These are phyloP conservation scores for Hirtodrosophila histrioides DNA, from an alignment of 2,888 invertebrate genomes.

Conservation along the genomic window DNA sequence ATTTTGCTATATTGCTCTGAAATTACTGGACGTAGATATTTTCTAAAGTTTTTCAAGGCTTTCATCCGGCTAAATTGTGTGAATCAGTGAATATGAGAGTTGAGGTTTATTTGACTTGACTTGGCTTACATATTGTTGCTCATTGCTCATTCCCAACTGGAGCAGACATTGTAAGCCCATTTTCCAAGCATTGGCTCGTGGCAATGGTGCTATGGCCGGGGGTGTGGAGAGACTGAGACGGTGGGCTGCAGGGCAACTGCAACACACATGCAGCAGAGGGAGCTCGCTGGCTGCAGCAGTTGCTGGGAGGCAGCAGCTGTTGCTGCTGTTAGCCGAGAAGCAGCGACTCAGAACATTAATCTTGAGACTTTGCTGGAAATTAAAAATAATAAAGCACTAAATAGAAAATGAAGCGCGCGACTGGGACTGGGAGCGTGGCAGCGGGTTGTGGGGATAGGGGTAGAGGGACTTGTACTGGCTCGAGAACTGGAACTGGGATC, in stretches of 20 bases:
- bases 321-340: conserved; percentile 11
- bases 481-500: conserved; percentile 18
- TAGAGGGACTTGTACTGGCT: conserved; percentile 7
- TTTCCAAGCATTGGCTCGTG: conserved; percentile 41
- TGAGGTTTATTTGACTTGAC: background rate
- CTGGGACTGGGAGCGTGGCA: background rate
- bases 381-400: conserved; percentile 78
- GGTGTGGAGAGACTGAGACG: background rate
- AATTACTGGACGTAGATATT: no score
- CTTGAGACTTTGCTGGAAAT: conserved; percentile 66
- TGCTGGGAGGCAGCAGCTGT: background rate
- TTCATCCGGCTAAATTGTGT: no score
- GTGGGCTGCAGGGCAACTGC: conserved; percentile 28
- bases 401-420: conserved; percentile 67
- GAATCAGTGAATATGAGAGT: background rate
- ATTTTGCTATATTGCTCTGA: no score
- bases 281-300: no score
- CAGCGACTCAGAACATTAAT: conserved; percentile 75
- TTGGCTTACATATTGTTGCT: conserved; percentile 15
- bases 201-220: conserved; percentile 23
- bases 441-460: no score
- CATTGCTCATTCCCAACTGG: conserved; percentile 27
- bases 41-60: no score
- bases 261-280: conserved; percentile 25
- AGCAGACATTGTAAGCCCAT: conserved; percentile 38